Evolutionary conservation across 2,888 invertebrate species (phyloP), one percentile per base, ranked within the genome.

Genomic region (Syrphus vitripennis): DNA sequence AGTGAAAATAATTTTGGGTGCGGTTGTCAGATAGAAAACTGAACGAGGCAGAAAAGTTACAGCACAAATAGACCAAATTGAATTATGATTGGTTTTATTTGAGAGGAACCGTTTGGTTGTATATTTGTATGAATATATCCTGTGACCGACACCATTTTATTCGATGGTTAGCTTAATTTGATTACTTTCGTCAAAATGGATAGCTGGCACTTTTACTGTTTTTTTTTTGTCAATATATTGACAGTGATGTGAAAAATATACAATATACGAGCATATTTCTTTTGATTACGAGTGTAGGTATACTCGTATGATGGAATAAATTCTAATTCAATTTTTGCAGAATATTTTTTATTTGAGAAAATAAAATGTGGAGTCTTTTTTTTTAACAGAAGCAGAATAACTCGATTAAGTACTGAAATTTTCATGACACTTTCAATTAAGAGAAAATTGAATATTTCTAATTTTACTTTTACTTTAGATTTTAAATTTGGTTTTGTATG

Each of bases 21-120:
- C 5, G 40, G 69, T 40, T 55, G 65, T 74, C 61, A 24, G 19
- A 10, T 31, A 6, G 26, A 31, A 65, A 45, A 45, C 19, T 29
- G 42, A 34, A 24, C 24, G 72, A 65, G 29, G n/a, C 31, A 26
- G 21, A 55, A 70, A 42, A 63, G 71, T 63, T 48, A 48, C 48
- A 31, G 63, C n/a, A n/a, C n/a, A 63, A 61, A 70, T 70, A 50
- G 50, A 45, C 19, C 37, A 72, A 72, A 61, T 61, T 26, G 24
- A 50, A 69, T 75, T 81, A 63, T 69, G 75, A 81, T 81, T 50
- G 69, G 69, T 50, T 75, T 37, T 75, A 55, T 69, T 63, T 21
- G 70, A 55, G n/a, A 40, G 24, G 63, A 53, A 48, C n/a, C 45
- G n/a, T 10, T 42, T 55, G 34, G 29, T 48, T 65, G 16, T 61